phyloP scores from a whole-genome alignment of 1,140 invertebrate species.

The Geopemphigus sp. region DNA sequence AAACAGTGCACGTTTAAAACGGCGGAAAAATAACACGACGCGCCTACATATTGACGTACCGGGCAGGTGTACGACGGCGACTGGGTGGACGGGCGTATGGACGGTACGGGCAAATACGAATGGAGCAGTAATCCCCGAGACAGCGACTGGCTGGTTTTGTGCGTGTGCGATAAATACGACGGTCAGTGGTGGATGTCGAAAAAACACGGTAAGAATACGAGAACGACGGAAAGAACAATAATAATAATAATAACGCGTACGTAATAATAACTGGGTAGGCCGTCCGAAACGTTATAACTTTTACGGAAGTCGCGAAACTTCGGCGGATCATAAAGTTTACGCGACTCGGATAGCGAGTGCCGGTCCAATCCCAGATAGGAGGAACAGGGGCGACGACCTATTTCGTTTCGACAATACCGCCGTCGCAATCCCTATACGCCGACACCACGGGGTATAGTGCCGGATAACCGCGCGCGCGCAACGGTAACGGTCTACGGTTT shows the following conservation, averaged over 20 bases:
- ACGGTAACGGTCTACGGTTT: too few relatives aligned
- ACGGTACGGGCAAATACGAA: neutral
- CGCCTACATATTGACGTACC: too few relatives aligned
- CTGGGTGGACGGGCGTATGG: slow-evolving; percentile 6
- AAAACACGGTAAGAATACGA: slow-evolving; percentile 8
- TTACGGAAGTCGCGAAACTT: neutral
- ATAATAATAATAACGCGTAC: neutral
- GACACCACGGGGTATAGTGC: too few relatives aligned
- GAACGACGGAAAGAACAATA: neutral
- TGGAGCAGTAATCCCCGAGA: slow-evolving; percentile 6
- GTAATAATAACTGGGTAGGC: neutral
- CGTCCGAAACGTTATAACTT: neutral
- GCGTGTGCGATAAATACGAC: neutral
- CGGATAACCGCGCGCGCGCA: too few relatives aligned
- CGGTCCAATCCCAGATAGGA: neutral
- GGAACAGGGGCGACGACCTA: neutral
- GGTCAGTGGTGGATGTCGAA: slow-evolving; percentile 5
- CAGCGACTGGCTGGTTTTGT: neutral
- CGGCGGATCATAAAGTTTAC: neutral
- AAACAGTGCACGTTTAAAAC: too few relatives aligned
- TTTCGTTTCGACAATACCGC: neutral
- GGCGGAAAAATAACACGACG: too few relatives aligned
- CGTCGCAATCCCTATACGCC: too few relatives aligned
- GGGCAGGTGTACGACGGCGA: slow-evolving; percentile 2
- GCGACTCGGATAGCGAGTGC: neutral